Evolutionary conservation across 2,888 invertebrate genomes (phyloP).

Genomic region (Polydrusus tereticollis): DNA sequence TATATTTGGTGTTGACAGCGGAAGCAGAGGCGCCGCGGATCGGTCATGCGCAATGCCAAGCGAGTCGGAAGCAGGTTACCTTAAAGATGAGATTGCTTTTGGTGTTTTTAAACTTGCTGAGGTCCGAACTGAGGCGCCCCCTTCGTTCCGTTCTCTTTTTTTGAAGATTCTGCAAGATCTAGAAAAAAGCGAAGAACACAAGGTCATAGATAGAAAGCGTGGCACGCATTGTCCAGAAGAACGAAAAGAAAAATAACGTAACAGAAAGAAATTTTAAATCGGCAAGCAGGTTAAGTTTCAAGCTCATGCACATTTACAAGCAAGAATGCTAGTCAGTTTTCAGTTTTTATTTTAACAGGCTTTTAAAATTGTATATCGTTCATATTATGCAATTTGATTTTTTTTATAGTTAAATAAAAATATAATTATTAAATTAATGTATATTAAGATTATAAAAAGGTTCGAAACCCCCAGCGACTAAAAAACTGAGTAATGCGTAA

Average conservation of each 20-base stretch:
- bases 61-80: slow-evolving; percentile 82
- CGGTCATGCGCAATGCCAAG: slow-evolving; percentile 65
- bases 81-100: slow-evolving; percentile 99
- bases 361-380: no score
- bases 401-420: no score
- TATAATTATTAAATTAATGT: no score
- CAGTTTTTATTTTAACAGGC: neutral
- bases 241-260: slow-evolving; percentile 53
- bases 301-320: slow-evolving; percentile 36
- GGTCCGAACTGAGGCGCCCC: slow-evolving; percentile 96
- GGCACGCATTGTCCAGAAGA: slow-evolving; percentile 65
- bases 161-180: slow-evolving; percentile 99
- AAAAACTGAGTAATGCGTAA: no score
- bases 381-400: no score
- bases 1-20: slow-evolving; percentile 52
- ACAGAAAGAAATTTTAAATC: slow-evolving; percentile 14
- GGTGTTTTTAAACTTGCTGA: slow-evolving; percentile 92
- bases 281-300: slow-evolving; percentile 22
- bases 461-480: no score
- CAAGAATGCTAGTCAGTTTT: slow-evolving; percentile 1
- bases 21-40: slow-evolving; percentile 67
- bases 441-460: no score
- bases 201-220: slow-evolving; percentile 82
- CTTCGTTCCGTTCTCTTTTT: slow-evolving; percentile 98
- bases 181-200: slow-evolving; percentile 93